Percentiles rank a stretch among this genome's conserved stretches.
These are phyloP conservation scores for Leptinotarsa juncta DNA, from an alignment of 2,888 invertebrate species.

Conservation along the genomic window DNA sequence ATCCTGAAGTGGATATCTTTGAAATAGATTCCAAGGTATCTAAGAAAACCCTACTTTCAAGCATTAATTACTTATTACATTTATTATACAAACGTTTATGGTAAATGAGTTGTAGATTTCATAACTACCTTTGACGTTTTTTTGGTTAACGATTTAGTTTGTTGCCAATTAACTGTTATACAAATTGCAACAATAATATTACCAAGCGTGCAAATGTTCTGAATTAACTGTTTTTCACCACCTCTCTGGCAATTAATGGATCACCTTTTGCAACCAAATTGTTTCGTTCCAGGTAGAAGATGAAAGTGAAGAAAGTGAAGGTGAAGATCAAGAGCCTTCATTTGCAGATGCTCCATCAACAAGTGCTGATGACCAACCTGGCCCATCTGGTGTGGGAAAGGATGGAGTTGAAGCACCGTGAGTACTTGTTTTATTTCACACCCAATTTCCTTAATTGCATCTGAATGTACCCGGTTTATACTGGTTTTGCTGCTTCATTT, in stretches of 20 bases:
- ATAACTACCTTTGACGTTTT: too few species aligned
- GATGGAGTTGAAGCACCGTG: slow-evolving; percentile 63
- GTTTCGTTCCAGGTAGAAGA: slow-evolving; percentile 59
- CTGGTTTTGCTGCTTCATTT: slow-evolving; percentile 42
- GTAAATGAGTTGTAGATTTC: too few species aligned
- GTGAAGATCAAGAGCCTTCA: slow-evolving; percentile 56
- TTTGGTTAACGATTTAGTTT: too few species aligned
- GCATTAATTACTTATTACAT: too few species aligned
- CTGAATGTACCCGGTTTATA: slow-evolving; percentile 47
- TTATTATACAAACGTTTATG: too few species aligned
- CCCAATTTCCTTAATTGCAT: slow-evolving; percentile 33
- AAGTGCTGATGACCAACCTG: slow-evolving; percentile 63
- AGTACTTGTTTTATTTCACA: slow-evolving; percentile 61
- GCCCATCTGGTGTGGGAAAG: slow-evolving; percentile 64
- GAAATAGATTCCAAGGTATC: too few species aligned
- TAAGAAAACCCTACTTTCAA: too few species aligned
- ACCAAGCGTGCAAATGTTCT: too few species aligned
- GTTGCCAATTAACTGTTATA: too few species aligned
- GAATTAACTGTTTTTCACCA: neutral
- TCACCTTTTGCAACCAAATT: too few species aligned
- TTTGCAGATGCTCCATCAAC: slow-evolving; percentile 59
- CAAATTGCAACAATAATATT: too few species aligned
- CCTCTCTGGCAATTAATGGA: neutral
- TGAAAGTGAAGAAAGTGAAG: slow-evolving; percentile 59
- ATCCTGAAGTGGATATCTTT: too few species aligned